Evolutionary conservation across 2,888 invertebrate genomes (phyloP).

Genomic region (Sabatieria punctata): DNA sequence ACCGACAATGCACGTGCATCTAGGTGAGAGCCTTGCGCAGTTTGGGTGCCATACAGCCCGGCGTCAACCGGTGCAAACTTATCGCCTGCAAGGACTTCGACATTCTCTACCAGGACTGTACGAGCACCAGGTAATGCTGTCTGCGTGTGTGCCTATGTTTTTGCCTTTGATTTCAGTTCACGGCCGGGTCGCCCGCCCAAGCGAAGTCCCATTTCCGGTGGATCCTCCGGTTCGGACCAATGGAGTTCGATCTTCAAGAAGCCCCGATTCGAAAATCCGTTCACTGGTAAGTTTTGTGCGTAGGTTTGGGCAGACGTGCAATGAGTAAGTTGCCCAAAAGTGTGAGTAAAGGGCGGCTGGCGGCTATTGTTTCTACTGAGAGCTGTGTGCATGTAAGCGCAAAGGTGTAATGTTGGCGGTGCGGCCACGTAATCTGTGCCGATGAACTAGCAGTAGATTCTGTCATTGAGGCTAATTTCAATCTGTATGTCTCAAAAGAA

Average conservation of each 20-base stretch:
- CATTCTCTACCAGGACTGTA: slow-evolving; percentile 95
- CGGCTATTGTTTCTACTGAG: no score
- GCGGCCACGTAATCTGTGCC: no score
- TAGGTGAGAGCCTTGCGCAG: slow-evolving; percentile 94
- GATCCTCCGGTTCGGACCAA: background rate
- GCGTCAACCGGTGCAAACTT: slow-evolving; percentile 97
- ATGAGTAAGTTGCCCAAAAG: background rate
- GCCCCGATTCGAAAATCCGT: background rate
- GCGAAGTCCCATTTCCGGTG: slow-evolving; percentile 55
- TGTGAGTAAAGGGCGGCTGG: no score
- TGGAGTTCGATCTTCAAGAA: background rate
- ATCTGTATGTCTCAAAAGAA: no score
- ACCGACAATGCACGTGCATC: no score
- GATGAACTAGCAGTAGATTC: no score
- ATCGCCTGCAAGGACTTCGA: slow-evolving; percentile 98
- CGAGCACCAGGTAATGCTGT: slow-evolving; percentile 80
- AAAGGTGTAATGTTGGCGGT: no score
- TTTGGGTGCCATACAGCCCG: slow-evolving; percentile 96
- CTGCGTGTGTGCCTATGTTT: background rate
- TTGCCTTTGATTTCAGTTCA: slow-evolving; percentile 50
- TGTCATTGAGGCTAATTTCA: no score
- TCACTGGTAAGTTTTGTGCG: no score
- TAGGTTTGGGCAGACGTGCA: background rate
- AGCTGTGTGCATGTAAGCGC: no score
- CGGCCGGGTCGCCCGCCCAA: slow-evolving; percentile 98